Percentiles rank a stretch among this genome's conserved stretches.
phyloP scores from a whole-genome alignment of 2,113 vertebrate species.

The Poeciliopsis occidentalis region DNA sequence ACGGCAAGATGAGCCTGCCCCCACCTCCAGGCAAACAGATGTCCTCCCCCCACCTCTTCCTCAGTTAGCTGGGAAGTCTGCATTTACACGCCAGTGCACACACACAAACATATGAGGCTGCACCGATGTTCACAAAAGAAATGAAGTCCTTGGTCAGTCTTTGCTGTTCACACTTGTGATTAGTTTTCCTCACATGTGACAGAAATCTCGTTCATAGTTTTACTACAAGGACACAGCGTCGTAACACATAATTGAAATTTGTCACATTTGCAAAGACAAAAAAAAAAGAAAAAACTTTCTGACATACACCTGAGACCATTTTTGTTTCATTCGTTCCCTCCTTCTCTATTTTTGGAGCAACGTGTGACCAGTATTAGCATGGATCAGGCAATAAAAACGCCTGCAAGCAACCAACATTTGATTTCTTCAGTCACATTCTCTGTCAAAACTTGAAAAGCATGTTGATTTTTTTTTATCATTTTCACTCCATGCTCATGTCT shows the following conservation, averaged over 20 bases:
- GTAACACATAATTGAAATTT: slow-evolving; percentile 7
- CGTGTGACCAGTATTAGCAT: not conserved
- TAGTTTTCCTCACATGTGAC: slow-evolving; percentile 13
- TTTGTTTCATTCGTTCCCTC: not conserved
- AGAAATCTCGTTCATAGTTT: not conserved
- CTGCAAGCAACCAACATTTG: not conserved
- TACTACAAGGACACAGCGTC: slow-evolving; percentile 2
- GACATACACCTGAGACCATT: not conserved
- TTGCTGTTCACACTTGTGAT: slow-evolving; percentile 17
- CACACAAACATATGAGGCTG: slow-evolving; percentile 13
- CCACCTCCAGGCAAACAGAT: slow-evolving; percentile 80
- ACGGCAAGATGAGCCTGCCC: slow-evolving; percentile 40
- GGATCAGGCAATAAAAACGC: not conserved
- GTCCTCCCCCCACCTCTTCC: slow-evolving; percentile 48
- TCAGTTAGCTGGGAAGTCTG: slow-evolving; percentile 35
- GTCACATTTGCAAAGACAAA: not conserved
- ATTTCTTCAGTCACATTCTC: not conserved
- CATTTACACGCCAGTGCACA: slow-evolving; percentile 33
- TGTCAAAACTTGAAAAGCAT: slow-evolving; percentile 26
- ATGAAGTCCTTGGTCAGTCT: slow-evolving; percentile 21
- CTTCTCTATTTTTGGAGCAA: not conserved
- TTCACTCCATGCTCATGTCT: slow-evolving; percentile 15
- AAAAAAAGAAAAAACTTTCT: not conserved
- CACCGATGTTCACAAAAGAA: slow-evolving; percentile 25
- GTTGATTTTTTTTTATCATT: slow-evolving; percentile 6